Evolutionary conservation across 2,888 invertebrate genomes (phyloP), one percentile per base, ranked within the genome.

Genomic region (Cryptosula pallasiana): DNA sequence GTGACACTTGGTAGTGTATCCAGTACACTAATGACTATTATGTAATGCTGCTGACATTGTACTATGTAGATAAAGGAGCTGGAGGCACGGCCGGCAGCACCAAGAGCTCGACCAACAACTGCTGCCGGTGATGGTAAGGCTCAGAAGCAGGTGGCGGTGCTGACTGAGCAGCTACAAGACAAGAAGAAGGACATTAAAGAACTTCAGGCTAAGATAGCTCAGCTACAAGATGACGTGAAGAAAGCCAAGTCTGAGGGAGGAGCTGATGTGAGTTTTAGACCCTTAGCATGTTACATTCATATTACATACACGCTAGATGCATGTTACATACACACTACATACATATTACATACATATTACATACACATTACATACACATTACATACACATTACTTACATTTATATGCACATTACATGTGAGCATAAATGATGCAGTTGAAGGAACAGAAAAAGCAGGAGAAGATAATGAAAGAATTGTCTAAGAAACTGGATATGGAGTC

Each of bases 381-480:
- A n/a, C n/a, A n/a, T n/a, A n/a, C n/a, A n/a, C n/a, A n/a, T n/a
- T n/a, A n/a, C n/a, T n/a, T n/a, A n/a, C n/a, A n/a, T n/a, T n/a
- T n/a, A n/a, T n/a, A n/a, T n/a, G n/a, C n/a, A n/a, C n/a, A n/a
- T n/a, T n/a, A n/a, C n/a, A n/a, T n/a, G n/a, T n/a, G n/a, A n/a
- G n/a, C n/a, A n/a, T n/a, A n/a, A n/a, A n/a, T n/a, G 27, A 23
- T 20, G 23, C 45, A 70, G 70, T 25, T 74, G n/a, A 73, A 75
- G 55, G 76, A 76, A 57, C 35, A 76, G 35, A 77, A 78, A 63
- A 76, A 78, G 5, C 78, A 81, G 58, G 80, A 80, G 74, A 81
- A 81, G 74, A 78, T 81, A 25, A 72, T 81, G 72, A 81, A 81
- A 71, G 80, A 80, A 63, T 74, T 81, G 32, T 79, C 79, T 71